Evolutionary conservation across 2,113 vertebrate genomes (phyloP).

Genomic region (Lasiurus borealis): DNA sequence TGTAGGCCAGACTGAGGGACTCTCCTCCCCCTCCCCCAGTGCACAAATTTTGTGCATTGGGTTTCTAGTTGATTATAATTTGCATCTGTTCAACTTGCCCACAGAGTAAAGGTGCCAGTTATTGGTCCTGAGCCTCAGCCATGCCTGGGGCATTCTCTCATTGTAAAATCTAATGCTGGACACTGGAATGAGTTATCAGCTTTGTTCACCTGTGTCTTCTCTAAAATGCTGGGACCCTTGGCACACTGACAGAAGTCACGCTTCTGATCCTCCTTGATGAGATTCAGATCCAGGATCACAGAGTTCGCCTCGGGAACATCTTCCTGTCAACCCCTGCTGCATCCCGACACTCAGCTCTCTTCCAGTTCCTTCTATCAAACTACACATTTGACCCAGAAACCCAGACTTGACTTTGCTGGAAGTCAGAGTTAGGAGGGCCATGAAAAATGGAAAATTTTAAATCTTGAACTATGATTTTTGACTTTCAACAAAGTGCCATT

Average conservation of each 20-base stretch:
- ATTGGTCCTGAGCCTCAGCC: background rate
- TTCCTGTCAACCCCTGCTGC: background rate
- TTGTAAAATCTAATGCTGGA: background rate
- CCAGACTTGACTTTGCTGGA: background rate
- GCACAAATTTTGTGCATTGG: too few species aligned
- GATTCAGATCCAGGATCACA: background rate
- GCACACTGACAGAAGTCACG: accelerated
- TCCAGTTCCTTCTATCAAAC: background rate
- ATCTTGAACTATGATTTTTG: constrained; percentile 40
- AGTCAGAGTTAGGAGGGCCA: background rate
- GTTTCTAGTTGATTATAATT: background rate
- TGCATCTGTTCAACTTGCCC: background rate
- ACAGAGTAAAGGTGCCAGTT: background rate
- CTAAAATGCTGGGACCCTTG: background rate
- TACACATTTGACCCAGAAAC: background rate
- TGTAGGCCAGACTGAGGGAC: too few species aligned
- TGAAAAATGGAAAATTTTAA: constrained; percentile 57
- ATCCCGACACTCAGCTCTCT: background rate
- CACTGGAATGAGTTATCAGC: background rate
- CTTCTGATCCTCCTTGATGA: background rate
- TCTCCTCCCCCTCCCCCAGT: too few species aligned
- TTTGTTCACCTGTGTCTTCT: background rate
- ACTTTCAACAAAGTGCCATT: constrained; percentile 54
- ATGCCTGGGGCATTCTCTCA: background rate
- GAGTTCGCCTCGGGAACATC: too few species aligned